phyloP scores from a whole-genome alignment of 2,888 invertebrate species.

The Torymus aiolomorphi region DNA sequence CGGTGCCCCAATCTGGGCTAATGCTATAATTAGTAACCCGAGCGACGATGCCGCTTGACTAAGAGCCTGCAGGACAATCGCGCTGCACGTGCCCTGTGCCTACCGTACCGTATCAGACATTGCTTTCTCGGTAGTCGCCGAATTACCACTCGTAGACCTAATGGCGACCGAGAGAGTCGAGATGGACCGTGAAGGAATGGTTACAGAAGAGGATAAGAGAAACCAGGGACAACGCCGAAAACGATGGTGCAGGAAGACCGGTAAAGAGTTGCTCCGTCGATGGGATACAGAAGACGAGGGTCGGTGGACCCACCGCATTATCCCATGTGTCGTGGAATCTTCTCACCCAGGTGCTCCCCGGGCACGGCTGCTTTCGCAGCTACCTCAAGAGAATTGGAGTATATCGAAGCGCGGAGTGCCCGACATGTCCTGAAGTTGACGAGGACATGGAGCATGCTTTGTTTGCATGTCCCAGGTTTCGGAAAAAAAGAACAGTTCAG shows the following conservation, averaged over 20 bases:
- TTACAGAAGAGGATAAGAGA: no score
- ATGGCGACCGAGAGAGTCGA: no score
- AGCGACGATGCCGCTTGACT: neutral
- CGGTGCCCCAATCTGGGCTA: neutral
- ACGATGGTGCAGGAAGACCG: no score
- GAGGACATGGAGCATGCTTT: neutral
- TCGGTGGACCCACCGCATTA: slow-evolving; percentile 2
- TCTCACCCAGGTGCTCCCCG: neutral
- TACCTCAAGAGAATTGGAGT: neutral
- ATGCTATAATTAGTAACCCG: neutral
- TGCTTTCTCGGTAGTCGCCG: no score
- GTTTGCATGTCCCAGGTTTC: neutral
- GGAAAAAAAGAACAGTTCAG: neutral
- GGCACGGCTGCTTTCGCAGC: slow-evolving; percentile 13
- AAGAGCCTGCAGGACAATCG: neutral
- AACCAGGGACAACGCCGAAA: neutral
- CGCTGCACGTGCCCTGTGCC: neutral
- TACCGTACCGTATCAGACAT: no score
- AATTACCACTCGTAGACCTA: no score
- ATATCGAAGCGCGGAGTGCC: neutral
- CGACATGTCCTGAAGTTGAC: neutral
- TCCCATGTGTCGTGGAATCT: neutral
- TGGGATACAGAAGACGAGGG: neutral
- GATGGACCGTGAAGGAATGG: no score
- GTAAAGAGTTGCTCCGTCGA: neutral